Base-by-base conservation (phyloP, 2,888 invertebrate genomes). In the Amphimallon solstitiale region DNA sequence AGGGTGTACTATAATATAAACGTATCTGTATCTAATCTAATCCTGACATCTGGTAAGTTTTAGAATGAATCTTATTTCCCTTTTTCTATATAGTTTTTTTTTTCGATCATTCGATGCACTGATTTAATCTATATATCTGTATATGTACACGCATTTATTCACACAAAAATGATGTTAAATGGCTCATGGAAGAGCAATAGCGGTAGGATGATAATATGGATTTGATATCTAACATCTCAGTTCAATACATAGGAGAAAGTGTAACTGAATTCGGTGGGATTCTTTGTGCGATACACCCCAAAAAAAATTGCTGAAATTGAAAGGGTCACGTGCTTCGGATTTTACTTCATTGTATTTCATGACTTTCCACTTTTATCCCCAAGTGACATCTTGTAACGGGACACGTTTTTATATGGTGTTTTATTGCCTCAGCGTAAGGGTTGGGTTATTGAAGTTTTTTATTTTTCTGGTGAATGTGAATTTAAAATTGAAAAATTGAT, bases 141-240 rank as follows among this genome's bases (percentile, higher is more conserved):
- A n/a, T n/a, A n/a, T n/a, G n/a, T 15, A 70, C 73, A 73, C 75
- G 23, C 56, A 43, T 43, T 59, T 51, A 51, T 51, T 51, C 51
- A 35, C 72, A 78, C 78, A 79, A 80, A 78, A 79, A 73, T 74
- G 75, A 76, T 79, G 81, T 79, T 81, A 80, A 82, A 82, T 81
- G 81, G 80, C 76, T 80, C 79, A 81, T 80, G 76, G 76, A 43
- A 59, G 34, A 43, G 56, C 56, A 34, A 29, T 15, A 59, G 43
- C 56, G 17, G 43, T 76, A 76, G 79, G 79, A 78, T 78, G 79
- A 80, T 79, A 80, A 81, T 80, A 77, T 74, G 76, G 75, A 79
- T 79, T 77, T 78, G 79, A 80, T 80, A 80, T 76, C 29, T 29
- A 29, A 29, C 29, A 29, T 29, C 74, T 75, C 71, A 69, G 69